phyloP scores from a whole-genome alignment of 2,113 vertebrate species.

The Lampris megalopsis region DNA sequence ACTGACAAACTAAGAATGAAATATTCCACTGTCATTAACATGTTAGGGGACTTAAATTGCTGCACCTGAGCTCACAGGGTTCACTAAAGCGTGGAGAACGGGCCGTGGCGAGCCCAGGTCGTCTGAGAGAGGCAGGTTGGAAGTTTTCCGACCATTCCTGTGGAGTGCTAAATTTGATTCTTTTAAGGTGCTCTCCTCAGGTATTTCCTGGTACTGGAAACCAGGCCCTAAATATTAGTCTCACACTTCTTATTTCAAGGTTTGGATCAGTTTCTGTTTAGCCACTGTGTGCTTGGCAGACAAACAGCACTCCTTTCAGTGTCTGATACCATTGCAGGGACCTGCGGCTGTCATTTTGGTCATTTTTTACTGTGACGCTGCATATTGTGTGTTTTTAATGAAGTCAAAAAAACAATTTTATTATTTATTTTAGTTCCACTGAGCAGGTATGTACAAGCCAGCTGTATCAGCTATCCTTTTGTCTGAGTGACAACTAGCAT shows the following conservation, averaged over 20 bases:
- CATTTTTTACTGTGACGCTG: conserved; percentile 56
- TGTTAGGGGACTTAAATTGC: conserved; percentile 54
- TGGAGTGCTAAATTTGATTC: conserved; percentile 57
- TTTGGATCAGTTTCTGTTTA: conserved; percentile 61
- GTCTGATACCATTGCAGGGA: conserved; percentile 40
- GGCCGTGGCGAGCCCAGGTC: conserved; percentile 26
- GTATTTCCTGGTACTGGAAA: conserved; percentile 78
- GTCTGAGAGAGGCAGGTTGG: conserved; percentile 1
- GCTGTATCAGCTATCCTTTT: conserved; percentile 10
- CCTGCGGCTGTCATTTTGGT: conserved; percentile 32
- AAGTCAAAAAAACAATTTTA: background rate
- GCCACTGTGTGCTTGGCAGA: conserved; percentile 55
- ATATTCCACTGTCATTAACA: conserved; percentile 67
- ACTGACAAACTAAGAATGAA: conserved; percentile 68
- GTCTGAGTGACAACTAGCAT: conserved; percentile 17
- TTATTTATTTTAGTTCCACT: conserved; percentile 35
- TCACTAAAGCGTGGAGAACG: conserved; percentile 11
- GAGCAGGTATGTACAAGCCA: conserved; percentile 7
- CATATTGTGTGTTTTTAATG: conserved; percentile 58
- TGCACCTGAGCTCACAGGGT: conserved; percentile 54
- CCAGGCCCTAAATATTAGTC: conserved; percentile 72
- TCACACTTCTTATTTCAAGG: conserved; percentile 55
- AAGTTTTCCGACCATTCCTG: conserved; percentile 65
- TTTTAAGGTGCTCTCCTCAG: conserved; percentile 65
- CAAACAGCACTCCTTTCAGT: conserved; percentile 70